Percentiles rank a stretch among this genome's conserved stretches.
These are phyloP conservation scores for Digitonthophagus gazella DNA, from an alignment of 2,888 invertebrate species.

Conservation along the genomic window DNA sequence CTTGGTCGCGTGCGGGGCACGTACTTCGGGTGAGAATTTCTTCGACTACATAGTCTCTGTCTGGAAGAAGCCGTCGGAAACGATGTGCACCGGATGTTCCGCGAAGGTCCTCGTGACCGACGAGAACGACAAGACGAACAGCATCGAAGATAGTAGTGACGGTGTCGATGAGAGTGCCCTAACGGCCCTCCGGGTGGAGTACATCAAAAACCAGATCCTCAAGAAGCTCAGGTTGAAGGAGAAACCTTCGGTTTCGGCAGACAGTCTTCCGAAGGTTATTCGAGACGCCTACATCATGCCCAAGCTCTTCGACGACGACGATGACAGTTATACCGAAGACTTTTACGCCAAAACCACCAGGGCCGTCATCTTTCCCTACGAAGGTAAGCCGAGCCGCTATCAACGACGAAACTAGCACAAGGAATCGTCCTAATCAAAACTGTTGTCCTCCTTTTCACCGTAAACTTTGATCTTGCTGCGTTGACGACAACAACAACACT, in stretches of 20 bases:
- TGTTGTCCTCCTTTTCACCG: slow-evolving; percentile 20
- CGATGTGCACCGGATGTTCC: slow-evolving; percentile 36
- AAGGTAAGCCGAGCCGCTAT: slow-evolving; percentile 57
- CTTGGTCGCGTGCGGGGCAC: slow-evolving; percentile 24
- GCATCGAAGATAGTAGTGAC: slow-evolving; percentile 29
- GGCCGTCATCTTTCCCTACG: slow-evolving; percentile 77
- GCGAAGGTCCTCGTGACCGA: slow-evolving; percentile 40
- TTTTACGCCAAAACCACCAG: slow-evolving; percentile 83
- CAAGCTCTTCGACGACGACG: slow-evolving; percentile 51
- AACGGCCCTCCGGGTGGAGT: slow-evolving; percentile 71
- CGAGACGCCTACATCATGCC: slow-evolving; percentile 65
- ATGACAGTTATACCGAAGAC: slow-evolving; percentile 65
- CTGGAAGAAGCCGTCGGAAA: slow-evolving; percentile 14
- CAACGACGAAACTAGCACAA: neutral
- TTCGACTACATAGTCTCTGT: slow-evolving; percentile 41
- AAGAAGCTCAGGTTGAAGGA: slow-evolving; percentile 75
- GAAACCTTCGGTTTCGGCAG: slow-evolving; percentile 65
- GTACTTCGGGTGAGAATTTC: slow-evolving; percentile 32
- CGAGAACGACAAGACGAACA: slow-evolving; percentile 28
- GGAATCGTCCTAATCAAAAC: neutral
- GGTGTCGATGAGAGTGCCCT: slow-evolving; percentile 54
- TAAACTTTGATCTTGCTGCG: slow-evolving; percentile 25
- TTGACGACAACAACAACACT: slow-evolving; percentile 9
- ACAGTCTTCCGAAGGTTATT: slow-evolving; percentile 71
- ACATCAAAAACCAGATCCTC: slow-evolving; percentile 80